Base-by-base conservation (phyloP, 2,113 vertebrate genomes). In the Vanacampus margaritifer region DNA sequence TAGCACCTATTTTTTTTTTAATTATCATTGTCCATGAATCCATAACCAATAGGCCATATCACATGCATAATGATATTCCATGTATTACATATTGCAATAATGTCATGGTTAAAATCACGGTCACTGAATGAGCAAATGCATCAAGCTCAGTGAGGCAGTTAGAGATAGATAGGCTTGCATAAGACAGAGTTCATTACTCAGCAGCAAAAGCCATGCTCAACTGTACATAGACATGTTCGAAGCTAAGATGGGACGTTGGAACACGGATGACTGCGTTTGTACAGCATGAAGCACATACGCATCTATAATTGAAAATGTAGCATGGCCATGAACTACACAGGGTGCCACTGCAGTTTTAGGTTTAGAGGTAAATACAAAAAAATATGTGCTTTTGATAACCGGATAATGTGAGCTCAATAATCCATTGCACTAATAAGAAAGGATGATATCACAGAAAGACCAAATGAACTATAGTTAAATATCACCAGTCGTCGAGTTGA, bases 131-230 rank as follows among this genome's bases (percentile, higher is more conserved):
- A 28, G 53, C 60, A 36, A 35, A 13, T 21, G 69, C 68, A 65
- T 36, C 26, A 13, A 12, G 72, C 39, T 79, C 72, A 59, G 36
- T 66, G 72, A 79, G 61, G 53, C 73, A n/a, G n/a, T n/a, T n/a
- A n/a, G n/a, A n/a, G n/a, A n/a, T n/a, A 1, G 32, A 6, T 45
- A 23, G 0, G 37, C 54, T 79, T 80, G 45, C 71, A 45, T 80
- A 76, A 84, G 36, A 6, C 59, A 51, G 28, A 16, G 64, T 11
- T n/a, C n/a, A n/a, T n/a, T n/a, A n/a, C n/a, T n/a, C n/a, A n/a
- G 23, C 12, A 14, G 13, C 45, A n/a, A 24, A 32, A 35, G 41
- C 6, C 56, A 32, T 3, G 35, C 61, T 23, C 3, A 50, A 0
- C 35, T 37, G 51, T 9, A 50, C 59, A 35, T 3, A 17, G 26